Conservation (phyloP, 2,888 invertebrate genomes). For the Ganaspis brasiliensis region DNA sequence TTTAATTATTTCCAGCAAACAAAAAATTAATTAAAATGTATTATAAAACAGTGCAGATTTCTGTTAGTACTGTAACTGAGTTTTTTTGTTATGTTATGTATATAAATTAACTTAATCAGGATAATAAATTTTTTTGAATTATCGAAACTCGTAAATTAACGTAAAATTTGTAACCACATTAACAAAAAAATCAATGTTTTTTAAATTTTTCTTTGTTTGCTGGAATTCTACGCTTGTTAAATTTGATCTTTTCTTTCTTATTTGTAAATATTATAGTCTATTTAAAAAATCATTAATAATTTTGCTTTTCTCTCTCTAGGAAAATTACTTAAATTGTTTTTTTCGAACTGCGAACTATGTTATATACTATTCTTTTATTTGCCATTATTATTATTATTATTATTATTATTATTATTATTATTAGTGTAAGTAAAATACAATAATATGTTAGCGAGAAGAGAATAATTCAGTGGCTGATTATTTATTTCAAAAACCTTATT, state of each 20-base stretch:
- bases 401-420: constrained; percentile 71
- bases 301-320: constrained; percentile 61
- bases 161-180: no score
- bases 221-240: constrained; percentile 57
- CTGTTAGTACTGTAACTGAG: no score
- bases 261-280: constrained; percentile 73
- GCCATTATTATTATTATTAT: constrained; percentile 73
- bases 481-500: constrained; percentile 45
- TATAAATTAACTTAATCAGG: no score
- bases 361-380: constrained; percentile 71
- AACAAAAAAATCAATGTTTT: constrained; percentile 11
- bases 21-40: constrained; percentile 18
- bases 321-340: constrained; percentile 62
- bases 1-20: constrained; percentile 49
- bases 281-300: constrained; percentile 68
- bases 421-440: constrained; percentile 79
- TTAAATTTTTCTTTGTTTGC: constrained; percentile 36
- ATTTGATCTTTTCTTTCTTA: constrained; percentile 59
- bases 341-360: constrained; percentile 68
- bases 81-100: constrained; percentile 42
- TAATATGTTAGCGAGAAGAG: constrained; percentile 77
- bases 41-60: no score
- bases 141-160: no score
- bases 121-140: no score
- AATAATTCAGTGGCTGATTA: constrained; percentile 65